These are phyloP conservation scores for Sapajus apella DNA, from an alignment of 2,113 vertebrate species.

Conservation along the genomic window DNA sequence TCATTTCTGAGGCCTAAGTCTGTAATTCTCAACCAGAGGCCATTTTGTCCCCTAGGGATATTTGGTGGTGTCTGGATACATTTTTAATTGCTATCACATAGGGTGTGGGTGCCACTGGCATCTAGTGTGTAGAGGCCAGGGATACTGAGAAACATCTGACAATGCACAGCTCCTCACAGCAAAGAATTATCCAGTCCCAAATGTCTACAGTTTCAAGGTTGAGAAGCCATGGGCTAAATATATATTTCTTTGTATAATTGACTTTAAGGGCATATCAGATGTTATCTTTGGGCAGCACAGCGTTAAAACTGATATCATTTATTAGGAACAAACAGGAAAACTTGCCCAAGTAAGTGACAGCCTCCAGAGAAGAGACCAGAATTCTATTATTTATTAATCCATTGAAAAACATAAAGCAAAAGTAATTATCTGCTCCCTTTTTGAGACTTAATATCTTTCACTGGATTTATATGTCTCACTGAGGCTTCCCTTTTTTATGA, in stretches of 20 bases:
- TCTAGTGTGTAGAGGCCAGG: background rate
- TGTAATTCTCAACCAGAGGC: background rate
- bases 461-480: background rate
- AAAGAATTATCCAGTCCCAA: background rate
- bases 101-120: background rate
- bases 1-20: background rate
- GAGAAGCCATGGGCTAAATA: background rate
- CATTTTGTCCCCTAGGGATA: background rate
- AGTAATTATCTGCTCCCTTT: background rate
- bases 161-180: background rate
- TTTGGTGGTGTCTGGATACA: background rate
- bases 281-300: background rate
- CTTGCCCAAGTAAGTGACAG: background rate
- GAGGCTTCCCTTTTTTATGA: background rate
- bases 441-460: slow-evolving; percentile 31
- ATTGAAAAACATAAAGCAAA: background rate
- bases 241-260: background rate
- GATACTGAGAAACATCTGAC: background rate
- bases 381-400: slow-evolving; percentile 2
- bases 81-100: background rate
- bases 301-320: background rate
- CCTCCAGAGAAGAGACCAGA: background rate
- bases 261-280: background rate
- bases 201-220: background rate
- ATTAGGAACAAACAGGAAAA: slow-evolving; percentile 36